Conservation (phyloP, 2,888 invertebrate species). For the Drosophila ezoana region DNA sequence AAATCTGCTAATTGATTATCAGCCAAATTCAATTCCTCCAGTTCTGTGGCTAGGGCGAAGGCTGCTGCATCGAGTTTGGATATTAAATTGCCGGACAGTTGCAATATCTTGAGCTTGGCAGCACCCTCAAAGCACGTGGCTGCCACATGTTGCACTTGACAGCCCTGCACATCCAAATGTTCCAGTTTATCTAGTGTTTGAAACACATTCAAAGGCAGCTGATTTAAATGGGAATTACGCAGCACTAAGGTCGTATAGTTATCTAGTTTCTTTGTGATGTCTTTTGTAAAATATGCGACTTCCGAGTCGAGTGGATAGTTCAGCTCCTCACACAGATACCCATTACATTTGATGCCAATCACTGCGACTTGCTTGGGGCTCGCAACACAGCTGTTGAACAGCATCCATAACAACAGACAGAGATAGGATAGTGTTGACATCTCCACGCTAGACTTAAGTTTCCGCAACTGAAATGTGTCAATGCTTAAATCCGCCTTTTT, state of each 20-base stretch:
- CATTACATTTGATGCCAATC: conserved; percentile 36
- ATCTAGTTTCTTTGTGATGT: conserved; percentile 10
- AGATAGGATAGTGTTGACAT: conserved; percentile 38
- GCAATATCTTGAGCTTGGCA: conserved; percentile 29
- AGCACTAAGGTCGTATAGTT: conserved; percentile 34
- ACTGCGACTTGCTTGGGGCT: conserved; percentile 32
- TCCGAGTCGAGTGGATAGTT: conserved; percentile 36
- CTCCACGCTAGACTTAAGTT: conserved; percentile 29
- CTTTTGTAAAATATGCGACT: conserved; percentile 44
- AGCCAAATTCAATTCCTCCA: conserved; percentile 46
- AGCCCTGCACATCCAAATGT: conserved; percentile 52
- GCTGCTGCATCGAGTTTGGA: conserved; percentile 37
- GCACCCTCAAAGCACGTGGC: conserved; percentile 43
- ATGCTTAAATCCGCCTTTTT: conserved; percentile 43
- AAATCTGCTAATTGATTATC: conserved; percentile 48
- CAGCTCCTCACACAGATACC: conserved; percentile 36
- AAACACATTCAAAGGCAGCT: conserved; percentile 72
- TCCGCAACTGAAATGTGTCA: conserved; percentile 55
- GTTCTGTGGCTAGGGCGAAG: conserved; percentile 50
- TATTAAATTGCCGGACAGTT: conserved; percentile 68
- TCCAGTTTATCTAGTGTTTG: conserved; percentile 57
- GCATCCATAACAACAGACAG: conserved; percentile 26
- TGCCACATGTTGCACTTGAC: conserved; percentile 42
- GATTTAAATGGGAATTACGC: conserved; percentile 60
- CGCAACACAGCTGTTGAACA: conserved; percentile 14